Conservation (phyloP, 2,113 vertebrate species). For the Edolisoma coerulescens region DNA sequence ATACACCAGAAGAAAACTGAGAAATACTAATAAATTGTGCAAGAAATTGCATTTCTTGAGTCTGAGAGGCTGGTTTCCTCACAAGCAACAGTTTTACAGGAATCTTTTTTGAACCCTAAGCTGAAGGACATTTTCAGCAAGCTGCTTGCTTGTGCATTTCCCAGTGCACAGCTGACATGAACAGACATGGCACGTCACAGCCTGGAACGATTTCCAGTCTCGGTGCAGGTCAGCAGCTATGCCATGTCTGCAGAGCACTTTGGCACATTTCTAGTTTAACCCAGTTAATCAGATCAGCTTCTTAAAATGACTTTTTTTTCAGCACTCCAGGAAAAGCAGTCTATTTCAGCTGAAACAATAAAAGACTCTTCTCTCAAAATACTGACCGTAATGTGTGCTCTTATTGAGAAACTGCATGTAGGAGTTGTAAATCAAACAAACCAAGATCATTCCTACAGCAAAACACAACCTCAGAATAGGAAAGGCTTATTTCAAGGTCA, state of each 20-base stretch:
- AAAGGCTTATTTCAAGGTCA: not conserved
- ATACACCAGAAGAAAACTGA: not conserved
- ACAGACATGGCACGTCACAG: not conserved
- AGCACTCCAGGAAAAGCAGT: not conserved
- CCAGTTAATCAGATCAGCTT: constrained; percentile 13
- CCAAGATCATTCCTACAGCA: not conserved
- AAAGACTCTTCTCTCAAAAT: not conserved
- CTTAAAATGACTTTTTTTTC: not conserved
- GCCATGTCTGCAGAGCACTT: constrained; percentile 1
- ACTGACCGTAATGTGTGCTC: not conserved
- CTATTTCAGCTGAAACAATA: not conserved
- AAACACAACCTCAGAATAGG: not conserved
- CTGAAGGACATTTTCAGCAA: not conserved
- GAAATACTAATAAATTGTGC: not conserved
- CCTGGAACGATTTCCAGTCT: not conserved
- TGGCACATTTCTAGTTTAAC: constrained; percentile 9
- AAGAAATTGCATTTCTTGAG: not conserved
- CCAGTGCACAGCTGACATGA: not conserved
- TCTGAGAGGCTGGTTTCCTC: not conserved
- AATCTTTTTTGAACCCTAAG: not conserved
- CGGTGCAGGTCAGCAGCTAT: not conserved
- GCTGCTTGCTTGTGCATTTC: not conserved
- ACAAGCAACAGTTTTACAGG: not conserved
- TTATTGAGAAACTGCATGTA: not conserved
- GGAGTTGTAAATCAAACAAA: not conserved